Evolutionary conservation across 2,113 vertebrate genomes (phyloP).

Genomic region (Hippocampus barbouri): DNA sequence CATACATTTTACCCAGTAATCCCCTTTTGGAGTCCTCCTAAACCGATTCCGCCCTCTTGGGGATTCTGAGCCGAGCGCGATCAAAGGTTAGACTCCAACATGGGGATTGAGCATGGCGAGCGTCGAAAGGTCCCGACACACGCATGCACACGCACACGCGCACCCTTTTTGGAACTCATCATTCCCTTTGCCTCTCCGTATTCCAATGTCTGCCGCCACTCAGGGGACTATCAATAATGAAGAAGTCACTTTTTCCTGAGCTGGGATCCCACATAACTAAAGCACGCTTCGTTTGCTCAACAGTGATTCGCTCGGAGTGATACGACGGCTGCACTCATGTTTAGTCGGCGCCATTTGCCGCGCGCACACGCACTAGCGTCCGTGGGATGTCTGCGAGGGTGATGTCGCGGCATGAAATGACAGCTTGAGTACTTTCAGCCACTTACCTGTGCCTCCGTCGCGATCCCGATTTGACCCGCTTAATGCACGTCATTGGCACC

Average conservation of each 20-base stretch:
- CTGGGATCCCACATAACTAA: constrained; percentile 16
- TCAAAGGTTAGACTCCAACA: constrained; percentile 41
- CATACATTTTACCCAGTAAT: constrained; percentile 53
- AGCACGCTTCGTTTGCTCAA: constrained; percentile 26
- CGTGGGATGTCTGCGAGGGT: constrained; percentile 20
- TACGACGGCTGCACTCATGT: constrained; percentile 27
- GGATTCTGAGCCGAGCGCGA: constrained; percentile 24
- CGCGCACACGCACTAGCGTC: neutral
- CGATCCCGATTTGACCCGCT: constrained; percentile 25
- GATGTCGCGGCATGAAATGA: constrained; percentile 46
- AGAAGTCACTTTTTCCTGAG: constrained; percentile 28
- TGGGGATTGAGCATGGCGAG: constrained; percentile 40
- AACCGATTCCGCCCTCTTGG: constrained; percentile 29
- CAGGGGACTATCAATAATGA: constrained; percentile 15
- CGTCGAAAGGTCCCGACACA: constrained; percentile 43
- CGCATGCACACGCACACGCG: neutral
- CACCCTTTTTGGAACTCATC: constrained; percentile 10
- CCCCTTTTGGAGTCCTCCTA: constrained; percentile 45
- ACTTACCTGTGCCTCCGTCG: constrained; percentile 9
- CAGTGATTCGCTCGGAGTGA: constrained; percentile 20
- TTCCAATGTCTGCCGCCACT: constrained; percentile 11
- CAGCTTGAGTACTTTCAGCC: constrained; percentile 37
- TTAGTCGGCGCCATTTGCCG: constrained; percentile 42
- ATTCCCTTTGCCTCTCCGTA: neutral
- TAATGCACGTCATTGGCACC: constrained; percentile 15